Percentiles rank a stretch among this genome's conserved stretches.
phyloP scores from a whole-genome alignment of 1,140 invertebrate genomes.

The Plectrocnemia conspersa region DNA sequence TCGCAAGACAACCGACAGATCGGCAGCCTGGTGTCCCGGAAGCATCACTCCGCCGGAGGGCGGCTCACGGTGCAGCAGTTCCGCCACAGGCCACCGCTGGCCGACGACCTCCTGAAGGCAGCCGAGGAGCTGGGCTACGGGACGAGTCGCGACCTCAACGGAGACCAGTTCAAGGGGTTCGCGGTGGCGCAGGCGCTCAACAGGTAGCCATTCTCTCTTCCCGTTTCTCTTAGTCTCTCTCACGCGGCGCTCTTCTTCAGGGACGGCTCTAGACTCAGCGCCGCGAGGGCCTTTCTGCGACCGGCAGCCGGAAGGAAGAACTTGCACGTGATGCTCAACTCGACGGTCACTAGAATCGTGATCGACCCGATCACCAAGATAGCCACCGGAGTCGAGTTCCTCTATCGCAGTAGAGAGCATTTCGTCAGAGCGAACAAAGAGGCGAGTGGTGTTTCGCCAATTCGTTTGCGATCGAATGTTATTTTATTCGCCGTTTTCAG shows the following conservation, averaged over 20 bases:
- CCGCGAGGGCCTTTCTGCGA: slow-evolving; percentile 74
- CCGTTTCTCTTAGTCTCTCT: too few species aligned
- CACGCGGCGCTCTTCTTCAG: slow-evolving; percentile 41
- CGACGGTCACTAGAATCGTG: slow-evolving; percentile 62
- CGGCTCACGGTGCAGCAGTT: slow-evolving; percentile 55
- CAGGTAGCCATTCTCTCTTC: slow-evolving; percentile 31
- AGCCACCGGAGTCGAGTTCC: slow-evolving; percentile 53
- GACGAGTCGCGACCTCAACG: slow-evolving; percentile 67
- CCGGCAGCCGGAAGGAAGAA: slow-evolving; percentile 71
- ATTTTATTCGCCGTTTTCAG: slow-evolving; percentile 40
- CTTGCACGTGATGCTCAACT: slow-evolving; percentile 71
- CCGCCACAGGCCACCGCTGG: slow-evolving; percentile 44
- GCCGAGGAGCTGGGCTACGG: slow-evolving; percentile 46
- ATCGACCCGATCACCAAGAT: slow-evolving; percentile 50
- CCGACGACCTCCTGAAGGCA: slow-evolving; percentile 46
- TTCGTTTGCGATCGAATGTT: background rate
- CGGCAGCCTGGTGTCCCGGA: slow-evolving; percentile 61
- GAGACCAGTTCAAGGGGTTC: slow-evolving; percentile 72
- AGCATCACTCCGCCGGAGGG: slow-evolving; percentile 73
- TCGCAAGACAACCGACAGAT: slow-evolving; percentile 78
- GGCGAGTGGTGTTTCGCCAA: slow-evolving; percentile 54
- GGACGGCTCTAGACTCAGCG: slow-evolving; percentile 80
- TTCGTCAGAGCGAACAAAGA: slow-evolving; percentile 77
- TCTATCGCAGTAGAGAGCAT: slow-evolving; percentile 61
- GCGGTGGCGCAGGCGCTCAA: slow-evolving; percentile 83